phyloP scores from a whole-genome alignment of 2,888 invertebrate species.

The Ypsolopha scabrella region DNA sequence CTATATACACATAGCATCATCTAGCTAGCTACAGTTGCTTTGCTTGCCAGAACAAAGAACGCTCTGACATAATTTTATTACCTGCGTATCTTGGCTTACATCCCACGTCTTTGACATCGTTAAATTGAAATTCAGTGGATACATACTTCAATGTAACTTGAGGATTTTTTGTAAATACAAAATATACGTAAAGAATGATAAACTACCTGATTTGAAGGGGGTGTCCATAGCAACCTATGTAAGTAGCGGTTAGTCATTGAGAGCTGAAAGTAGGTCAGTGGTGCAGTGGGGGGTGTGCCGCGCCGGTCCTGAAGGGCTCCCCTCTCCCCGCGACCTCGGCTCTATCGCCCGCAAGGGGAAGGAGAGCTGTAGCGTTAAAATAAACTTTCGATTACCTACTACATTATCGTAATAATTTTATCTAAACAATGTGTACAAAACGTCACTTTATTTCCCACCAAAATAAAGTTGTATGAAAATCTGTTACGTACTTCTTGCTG shows the following conservation, averaged over 20 bases:
- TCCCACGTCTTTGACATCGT: no score
- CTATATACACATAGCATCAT: neutral
- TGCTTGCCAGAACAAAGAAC: neutral
- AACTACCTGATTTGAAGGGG: no score
- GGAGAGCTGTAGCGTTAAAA: constrained; percentile 2
- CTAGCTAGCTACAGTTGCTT: neutral
- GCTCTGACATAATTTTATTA: neutral
- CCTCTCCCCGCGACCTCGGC: constrained; percentile 17
- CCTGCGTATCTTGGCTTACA: neutral
- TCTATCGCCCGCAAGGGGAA: constrained; percentile 12
- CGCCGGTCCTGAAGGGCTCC: constrained; percentile 22
- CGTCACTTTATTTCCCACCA: no score
- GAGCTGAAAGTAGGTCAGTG: constrained; percentile 53
- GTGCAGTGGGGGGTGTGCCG: constrained; percentile 47
- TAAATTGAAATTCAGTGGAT: no score
- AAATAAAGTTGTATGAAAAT: no score
- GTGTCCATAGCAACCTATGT: no score
- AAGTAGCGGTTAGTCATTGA: constrained; percentile 13
- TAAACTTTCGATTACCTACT: constrained; percentile 7
- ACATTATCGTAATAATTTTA: no score
- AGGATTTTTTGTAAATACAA: no score
- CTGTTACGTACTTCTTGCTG: no score
- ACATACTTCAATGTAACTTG: no score
- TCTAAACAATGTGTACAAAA: no score
- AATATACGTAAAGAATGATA: no score